Conservation (phyloP, 2,797 vertebrate species). For the Myotis daubentonii region DNA sequence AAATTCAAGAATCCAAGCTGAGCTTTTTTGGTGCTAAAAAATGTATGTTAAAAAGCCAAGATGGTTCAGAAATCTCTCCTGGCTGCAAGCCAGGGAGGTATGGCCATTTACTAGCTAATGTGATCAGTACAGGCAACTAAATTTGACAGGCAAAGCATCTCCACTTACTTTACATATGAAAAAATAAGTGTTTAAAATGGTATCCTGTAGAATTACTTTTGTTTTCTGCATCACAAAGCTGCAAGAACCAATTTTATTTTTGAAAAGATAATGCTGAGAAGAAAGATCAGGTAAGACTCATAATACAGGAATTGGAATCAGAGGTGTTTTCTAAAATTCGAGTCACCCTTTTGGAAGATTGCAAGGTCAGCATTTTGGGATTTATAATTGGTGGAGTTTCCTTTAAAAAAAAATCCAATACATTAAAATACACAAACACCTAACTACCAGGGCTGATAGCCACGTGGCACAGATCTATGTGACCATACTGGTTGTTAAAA, state of each 20-base stretch:
- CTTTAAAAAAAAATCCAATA: not conserved
- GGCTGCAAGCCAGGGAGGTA: not conserved
- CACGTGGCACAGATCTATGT: not conserved
- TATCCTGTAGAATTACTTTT: not conserved
- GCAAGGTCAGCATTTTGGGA: not conserved
- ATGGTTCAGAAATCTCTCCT: constrained; percentile 68
- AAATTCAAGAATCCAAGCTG: constrained; percentile 77
- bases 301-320: not conserved
- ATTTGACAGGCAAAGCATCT: not conserved
- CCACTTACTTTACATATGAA: not conserved
- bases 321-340: not conserved
- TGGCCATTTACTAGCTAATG: not conserved
- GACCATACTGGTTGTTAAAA: not conserved
- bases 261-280: not conserved
- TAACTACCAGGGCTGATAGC: not conserved
- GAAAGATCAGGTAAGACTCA: not conserved
- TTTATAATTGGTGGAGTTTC: not conserved
- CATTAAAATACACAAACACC: not conserved
- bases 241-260: not conserved
- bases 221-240: constrained; percentile 7
- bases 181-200: not conserved
- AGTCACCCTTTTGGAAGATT: not conserved
- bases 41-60: constrained; percentile 76
- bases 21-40: constrained; percentile 67
- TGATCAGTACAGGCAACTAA: not conserved